phyloP scores from a whole-genome alignment of 2,113 vertebrate species.

The Austrofundulus limnaeus region DNA sequence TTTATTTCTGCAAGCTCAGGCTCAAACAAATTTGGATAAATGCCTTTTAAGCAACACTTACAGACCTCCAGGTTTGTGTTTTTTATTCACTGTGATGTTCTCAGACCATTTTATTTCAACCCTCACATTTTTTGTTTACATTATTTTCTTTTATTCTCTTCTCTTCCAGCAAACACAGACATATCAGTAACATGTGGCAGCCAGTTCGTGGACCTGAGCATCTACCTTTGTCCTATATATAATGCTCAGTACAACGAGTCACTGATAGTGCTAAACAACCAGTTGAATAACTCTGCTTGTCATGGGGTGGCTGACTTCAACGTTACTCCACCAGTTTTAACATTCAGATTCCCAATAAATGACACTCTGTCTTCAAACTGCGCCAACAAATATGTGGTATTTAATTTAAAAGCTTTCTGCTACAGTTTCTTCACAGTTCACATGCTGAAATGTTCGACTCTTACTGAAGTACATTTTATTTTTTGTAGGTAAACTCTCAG shows the following conservation, averaged over 20 bases:
- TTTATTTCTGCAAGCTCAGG: conserved; percentile 56
- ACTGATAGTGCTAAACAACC: conserved; percentile 73
- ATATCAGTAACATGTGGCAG: conserved; percentile 73
- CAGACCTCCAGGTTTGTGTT: not conserved
- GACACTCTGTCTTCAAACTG: conserved; percentile 48
- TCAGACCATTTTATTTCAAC: not conserved
- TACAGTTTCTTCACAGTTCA: not conserved
- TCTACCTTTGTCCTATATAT: conserved; percentile 30
- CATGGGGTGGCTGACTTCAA: conserved; percentile 56
- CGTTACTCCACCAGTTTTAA: conserved; percentile 64
- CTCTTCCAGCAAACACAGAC: conserved; percentile 67
- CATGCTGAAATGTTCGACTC: not conserved
- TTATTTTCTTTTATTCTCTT: not conserved
- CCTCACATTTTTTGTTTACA: not conserved
- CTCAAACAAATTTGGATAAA: conserved; percentile 34
- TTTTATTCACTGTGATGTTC: not conserved
- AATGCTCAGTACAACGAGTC: conserved; percentile 6
- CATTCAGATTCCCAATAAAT: conserved; percentile 70
- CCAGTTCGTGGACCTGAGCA: conserved; percentile 64
- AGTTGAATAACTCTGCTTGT: conserved; percentile 48
- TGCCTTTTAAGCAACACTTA: not conserved
- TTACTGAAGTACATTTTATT: not conserved
- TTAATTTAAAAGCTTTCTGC: not conserved
- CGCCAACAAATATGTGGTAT: conserved; percentile 63
- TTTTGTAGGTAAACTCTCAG: conserved; percentile 53